These are phyloP conservation scores for Theonella swinhoei DNA, from an alignment of 37 sponge, comb jelly and placozoan species.

Conservation along the genomic window DNA sequence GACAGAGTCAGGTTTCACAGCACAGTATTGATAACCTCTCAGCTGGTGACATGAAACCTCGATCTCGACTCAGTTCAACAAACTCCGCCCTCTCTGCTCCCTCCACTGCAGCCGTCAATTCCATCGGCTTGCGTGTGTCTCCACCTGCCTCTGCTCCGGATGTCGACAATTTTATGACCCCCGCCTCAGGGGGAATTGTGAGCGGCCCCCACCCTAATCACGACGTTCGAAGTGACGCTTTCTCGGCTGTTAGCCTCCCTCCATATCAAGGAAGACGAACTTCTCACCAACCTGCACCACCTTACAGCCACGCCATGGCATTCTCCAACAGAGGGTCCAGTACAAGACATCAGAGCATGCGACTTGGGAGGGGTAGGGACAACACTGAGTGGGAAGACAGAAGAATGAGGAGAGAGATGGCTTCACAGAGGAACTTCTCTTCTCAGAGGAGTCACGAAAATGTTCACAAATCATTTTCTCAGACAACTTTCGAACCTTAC, in stretches of 20 bases:
- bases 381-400: neutral
- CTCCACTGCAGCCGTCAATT: neutral
- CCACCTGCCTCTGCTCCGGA: conserved; percentile 8
- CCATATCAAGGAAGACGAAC: neutral
- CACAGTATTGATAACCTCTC: neutral
- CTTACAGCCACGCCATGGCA: neutral
- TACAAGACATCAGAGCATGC: neutral
- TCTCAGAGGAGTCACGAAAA: neutral
- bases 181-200: neutral
- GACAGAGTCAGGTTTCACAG: neutral
- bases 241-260: conserved; percentile 21
- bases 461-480: neutral
- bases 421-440: too few relatives aligned
- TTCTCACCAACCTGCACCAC: neutral
- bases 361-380: neutral
- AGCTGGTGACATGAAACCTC: neutral
- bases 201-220: neutral
- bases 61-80: neutral
- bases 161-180: neutral
- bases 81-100: conserved; percentile 46
- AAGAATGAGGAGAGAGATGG: neutral
- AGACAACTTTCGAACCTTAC: too few relatives aligned
- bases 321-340: neutral
- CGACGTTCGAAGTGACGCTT: conserved; percentile 33
- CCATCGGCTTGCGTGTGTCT: conserved; percentile 11